Percentiles rank a stretch among this genome's conserved stretches.
phyloP scores from a whole-genome alignment of 2,797 vertebrate genomes.

The Gambelia wislizenii region DNA sequence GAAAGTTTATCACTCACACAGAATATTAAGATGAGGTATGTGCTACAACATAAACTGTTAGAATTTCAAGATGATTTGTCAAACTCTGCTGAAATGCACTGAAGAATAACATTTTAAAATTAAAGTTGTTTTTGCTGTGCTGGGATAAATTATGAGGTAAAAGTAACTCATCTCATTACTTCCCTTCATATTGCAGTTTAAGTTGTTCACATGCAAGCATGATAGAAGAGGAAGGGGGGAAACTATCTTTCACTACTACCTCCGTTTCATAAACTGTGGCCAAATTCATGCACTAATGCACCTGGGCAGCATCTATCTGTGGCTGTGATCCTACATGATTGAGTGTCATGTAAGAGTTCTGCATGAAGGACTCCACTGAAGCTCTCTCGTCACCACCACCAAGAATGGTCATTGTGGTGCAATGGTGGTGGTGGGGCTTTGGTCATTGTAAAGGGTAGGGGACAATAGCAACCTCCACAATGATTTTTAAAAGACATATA shows the following conservation, averaged over 20 bases:
- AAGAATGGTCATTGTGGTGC: too few relatives aligned
- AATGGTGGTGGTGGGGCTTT: too few relatives aligned
- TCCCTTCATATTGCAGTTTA: background rate
- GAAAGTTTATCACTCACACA: background rate
- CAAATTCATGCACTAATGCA: background rate
- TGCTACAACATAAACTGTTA: background rate
- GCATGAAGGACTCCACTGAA: too few relatives aligned
- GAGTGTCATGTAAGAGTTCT: too few relatives aligned
- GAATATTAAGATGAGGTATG: conserved; percentile 16
- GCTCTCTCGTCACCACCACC: too few relatives aligned
- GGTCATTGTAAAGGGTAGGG: too few relatives aligned
- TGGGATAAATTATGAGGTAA: background rate
- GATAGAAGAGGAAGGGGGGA: background rate
- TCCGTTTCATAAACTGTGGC: background rate
- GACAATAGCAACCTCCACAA: too few relatives aligned
- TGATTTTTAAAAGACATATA: too few relatives aligned
- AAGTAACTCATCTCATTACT: background rate
- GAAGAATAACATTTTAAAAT: conserved; percentile 1
- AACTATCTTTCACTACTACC: background rate
- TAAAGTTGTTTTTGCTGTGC: background rate
- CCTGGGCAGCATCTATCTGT: background rate
- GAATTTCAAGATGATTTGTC: background rate
- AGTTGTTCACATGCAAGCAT: background rate
- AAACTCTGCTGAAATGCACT: background rate
- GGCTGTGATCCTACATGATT: too few relatives aligned